Evolutionary conservation across 2,113 vertebrate species (phyloP).

Genomic region (Melanotaenia duboulayi): DNA sequence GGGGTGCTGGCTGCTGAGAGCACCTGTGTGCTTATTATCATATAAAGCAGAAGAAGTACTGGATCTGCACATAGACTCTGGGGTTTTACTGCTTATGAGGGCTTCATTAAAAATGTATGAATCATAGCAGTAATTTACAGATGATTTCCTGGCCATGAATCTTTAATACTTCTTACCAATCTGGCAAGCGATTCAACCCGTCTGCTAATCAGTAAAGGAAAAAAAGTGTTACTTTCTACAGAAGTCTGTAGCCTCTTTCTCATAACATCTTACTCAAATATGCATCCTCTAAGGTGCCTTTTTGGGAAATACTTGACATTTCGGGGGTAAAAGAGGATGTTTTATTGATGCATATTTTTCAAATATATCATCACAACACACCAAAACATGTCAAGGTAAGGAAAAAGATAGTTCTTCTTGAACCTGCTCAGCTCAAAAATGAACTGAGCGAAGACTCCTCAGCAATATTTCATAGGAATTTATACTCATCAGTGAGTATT

Average conservation of each 20-base stretch:
- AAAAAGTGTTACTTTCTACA: constrained; percentile 31
- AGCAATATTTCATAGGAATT: constrained; percentile 41
- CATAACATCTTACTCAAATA: neutral
- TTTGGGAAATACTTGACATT: neutral
- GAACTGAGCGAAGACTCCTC: constrained; percentile 24
- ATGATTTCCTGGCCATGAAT: constrained; percentile 67
- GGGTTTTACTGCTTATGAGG: constrained; percentile 54
- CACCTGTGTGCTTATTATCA: constrained; percentile 53
- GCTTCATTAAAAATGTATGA: constrained; percentile 72
- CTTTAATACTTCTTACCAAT: constrained; percentile 62
- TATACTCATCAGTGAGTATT: constrained; percentile 51
- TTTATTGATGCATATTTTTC: constrained; percentile 6
- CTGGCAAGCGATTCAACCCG: constrained; percentile 34
- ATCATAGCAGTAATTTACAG: constrained; percentile 73
- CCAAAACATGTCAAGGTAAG: constrained; percentile 18
- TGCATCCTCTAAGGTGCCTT: constrained; percentile 1
- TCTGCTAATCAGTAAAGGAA: constrained; percentile 50
- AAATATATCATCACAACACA: neutral
- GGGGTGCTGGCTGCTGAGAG: constrained; percentile 32
- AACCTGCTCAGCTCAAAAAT: constrained; percentile 29
- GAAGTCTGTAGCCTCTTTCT: neutral
- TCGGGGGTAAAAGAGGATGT: neutral
- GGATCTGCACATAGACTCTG: constrained; percentile 10
- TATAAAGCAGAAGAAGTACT: constrained; percentile 42
- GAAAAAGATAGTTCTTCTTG: constrained; percentile 3